Evolutionary conservation across 2,797 vertebrate species (phyloP).

Genomic region (Clarias fuscus): DNA sequence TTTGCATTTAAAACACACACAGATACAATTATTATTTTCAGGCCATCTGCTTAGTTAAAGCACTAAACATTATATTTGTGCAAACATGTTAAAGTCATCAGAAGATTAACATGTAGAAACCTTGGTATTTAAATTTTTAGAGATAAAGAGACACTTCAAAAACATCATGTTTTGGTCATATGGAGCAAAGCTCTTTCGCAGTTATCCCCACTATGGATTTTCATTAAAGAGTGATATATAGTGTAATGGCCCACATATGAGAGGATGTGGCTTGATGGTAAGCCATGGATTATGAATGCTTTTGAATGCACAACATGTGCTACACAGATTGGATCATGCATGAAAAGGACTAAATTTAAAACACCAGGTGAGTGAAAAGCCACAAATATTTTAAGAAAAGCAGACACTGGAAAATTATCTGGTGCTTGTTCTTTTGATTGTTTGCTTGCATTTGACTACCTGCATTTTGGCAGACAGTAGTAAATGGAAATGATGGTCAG

Average conservation of each 20-base stretch:
- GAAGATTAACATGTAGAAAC: not conserved
- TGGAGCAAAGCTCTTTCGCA: not conserved
- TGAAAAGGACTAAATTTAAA: slow-evolving; percentile 20
- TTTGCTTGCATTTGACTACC: slow-evolving; percentile 22
- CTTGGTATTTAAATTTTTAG: slow-evolving; percentile 12
- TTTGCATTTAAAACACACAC: not conserved
- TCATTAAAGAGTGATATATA: slow-evolving; percentile 26
- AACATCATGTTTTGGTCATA: not conserved
- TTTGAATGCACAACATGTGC: slow-evolving; percentile 2
- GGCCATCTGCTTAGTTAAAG: not conserved
- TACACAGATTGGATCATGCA: slow-evolving; percentile 14
- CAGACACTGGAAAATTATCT: slow-evolving; percentile 25
- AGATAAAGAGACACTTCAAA: slow-evolving; percentile 6
- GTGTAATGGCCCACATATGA: slow-evolving; percentile 32
- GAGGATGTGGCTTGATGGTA: slow-evolving; percentile 21
- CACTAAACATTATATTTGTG: not conserved
- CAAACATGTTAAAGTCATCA: not conserved
- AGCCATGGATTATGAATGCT: not conserved
- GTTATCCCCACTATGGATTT: slow-evolving; percentile 12
- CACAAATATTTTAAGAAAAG: slow-evolving; percentile 18
- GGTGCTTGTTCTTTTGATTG: slow-evolving; percentile 17
- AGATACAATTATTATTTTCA: not conserved
- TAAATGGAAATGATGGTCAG: slow-evolving; percentile 27
- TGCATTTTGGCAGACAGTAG: slow-evolving; percentile 22
- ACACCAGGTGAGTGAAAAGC: slow-evolving; percentile 15